phyloP scores from a whole-genome alignment of 1,140 invertebrate species.

The Anastrepha ludens region DNA sequence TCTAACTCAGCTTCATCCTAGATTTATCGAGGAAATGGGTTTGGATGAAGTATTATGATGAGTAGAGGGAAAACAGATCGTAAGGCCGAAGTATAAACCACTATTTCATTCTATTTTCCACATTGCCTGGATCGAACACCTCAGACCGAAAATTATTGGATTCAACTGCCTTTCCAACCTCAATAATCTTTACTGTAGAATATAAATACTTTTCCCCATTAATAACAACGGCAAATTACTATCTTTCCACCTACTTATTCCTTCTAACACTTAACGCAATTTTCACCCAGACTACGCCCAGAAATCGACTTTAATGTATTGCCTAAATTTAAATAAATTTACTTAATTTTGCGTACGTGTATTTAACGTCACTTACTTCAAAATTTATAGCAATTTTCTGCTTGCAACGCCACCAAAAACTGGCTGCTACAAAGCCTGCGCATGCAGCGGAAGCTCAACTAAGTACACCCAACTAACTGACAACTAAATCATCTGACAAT shows the following conservation, averaged over 20 bases:
- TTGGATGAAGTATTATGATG: too few species aligned
- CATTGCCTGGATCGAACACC: too few species aligned
- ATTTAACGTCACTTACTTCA: not conserved
- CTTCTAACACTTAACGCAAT: not conserved
- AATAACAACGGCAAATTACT: not conserved
- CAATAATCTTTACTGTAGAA: too few species aligned
- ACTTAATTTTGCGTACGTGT: not conserved
- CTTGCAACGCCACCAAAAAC: not conserved
- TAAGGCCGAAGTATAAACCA: too few species aligned
- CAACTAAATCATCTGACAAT: conserved; percentile 30
- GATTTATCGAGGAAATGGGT: too few species aligned
- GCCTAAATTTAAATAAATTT: conserved; percentile 42
- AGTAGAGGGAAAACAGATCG: too few species aligned
- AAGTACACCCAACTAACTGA: conserved; percentile 1
- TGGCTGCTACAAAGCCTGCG: not conserved
- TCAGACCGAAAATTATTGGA: too few species aligned
- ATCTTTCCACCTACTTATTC: not conserved
- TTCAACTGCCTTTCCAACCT: too few species aligned
- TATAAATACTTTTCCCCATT: not conserved
- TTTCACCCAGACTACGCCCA: not conserved
- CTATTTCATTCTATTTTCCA: too few species aligned
- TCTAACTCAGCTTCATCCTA: too few species aligned
- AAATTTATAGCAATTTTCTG: conserved; percentile 38
- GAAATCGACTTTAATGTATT: not conserved
- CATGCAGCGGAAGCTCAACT: not conserved